phyloP scores from a whole-genome alignment of 2,888 invertebrate species.

The Bugulina stolonifera region DNA sequence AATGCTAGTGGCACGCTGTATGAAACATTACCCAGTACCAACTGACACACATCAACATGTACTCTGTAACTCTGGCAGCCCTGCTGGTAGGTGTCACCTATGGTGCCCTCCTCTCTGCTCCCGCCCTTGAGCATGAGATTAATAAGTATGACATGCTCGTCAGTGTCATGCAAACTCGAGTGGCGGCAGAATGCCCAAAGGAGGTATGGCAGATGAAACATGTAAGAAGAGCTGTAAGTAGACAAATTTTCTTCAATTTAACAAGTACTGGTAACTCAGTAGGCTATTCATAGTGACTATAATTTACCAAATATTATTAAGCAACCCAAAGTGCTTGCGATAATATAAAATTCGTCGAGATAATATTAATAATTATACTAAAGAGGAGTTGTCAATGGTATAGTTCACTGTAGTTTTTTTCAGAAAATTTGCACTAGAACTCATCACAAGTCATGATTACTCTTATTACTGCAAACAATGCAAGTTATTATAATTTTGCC shows the following conservation, averaged over 20 bases:
- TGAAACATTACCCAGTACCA: too few relatives aligned
- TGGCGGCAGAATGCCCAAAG: neutral
- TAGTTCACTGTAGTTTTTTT: too few relatives aligned
- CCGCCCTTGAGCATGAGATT: neutral
- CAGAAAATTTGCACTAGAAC: too few relatives aligned
- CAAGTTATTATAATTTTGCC: too few relatives aligned
- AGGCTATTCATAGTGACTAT: neutral
- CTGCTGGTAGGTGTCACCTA: neutral
- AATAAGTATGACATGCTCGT: neutral
- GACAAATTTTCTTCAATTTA: too few relatives aligned
- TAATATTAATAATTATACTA: neutral
- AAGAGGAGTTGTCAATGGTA: too few relatives aligned
- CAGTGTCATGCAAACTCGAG: neutral
- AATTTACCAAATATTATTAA: neutral
- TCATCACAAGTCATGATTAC: too few relatives aligned
- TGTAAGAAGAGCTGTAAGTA: neutral
- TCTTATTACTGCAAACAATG: too few relatives aligned
- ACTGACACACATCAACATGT: neutral
- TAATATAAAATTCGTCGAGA: neutral
- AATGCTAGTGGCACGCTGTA: too few relatives aligned
- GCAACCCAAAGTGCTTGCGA: neutral
- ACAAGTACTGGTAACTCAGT: too few relatives aligned
- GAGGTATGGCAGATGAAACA: neutral
- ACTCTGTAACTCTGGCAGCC: neutral
- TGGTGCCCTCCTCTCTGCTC: neutral